phyloP scores from a whole-genome alignment of 1,140 invertebrate genomes.

The Drosophila santomea region DNA sequence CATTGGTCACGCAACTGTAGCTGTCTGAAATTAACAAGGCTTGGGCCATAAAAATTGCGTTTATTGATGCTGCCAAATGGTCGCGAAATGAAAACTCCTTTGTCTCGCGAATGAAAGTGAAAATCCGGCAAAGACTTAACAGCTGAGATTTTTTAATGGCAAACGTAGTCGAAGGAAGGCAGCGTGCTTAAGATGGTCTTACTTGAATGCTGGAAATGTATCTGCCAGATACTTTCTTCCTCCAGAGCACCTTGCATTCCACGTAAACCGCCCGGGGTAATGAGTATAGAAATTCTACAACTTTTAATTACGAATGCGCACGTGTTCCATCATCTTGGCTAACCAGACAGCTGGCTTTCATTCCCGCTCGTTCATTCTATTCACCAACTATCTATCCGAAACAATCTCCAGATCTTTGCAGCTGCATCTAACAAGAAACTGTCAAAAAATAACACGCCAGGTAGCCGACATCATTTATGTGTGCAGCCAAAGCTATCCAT shows the following conservation, averaged over 20 bases:
- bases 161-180: conserved; percentile 6
- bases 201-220: neutral
- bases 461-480: conserved; percentile 43
- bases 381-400: conserved; percentile 22
- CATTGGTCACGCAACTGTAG: conserved; percentile 80
- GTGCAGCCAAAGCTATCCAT: conserved; percentile 4
- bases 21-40: conserved; percentile 66
- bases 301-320: conserved; percentile 68
- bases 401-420: conserved; percentile 40
- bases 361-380: conserved; percentile 2
- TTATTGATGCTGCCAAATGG: conserved; percentile 79
- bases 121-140: conserved; percentile 52
- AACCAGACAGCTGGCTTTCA: conserved; percentile 29
- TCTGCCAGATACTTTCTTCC: conserved; percentile 9
- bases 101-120: conserved; percentile 37
- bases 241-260: conserved; percentile 25
- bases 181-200: conserved; percentile 27
- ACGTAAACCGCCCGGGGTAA: conserved; percentile 2
- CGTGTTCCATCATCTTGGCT: conserved; percentile 58
- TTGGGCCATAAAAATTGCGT: conserved; percentile 75
- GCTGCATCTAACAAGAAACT: conserved; percentile 50
- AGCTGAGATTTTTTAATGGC: conserved; percentile 48
- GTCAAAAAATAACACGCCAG: conserved; percentile 59
- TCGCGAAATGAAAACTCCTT: conserved; percentile 55
- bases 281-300: conserved; percentile 60